Conservation (phyloP, 1,140 invertebrate genomes). For the Drosophila serrata region DNA sequence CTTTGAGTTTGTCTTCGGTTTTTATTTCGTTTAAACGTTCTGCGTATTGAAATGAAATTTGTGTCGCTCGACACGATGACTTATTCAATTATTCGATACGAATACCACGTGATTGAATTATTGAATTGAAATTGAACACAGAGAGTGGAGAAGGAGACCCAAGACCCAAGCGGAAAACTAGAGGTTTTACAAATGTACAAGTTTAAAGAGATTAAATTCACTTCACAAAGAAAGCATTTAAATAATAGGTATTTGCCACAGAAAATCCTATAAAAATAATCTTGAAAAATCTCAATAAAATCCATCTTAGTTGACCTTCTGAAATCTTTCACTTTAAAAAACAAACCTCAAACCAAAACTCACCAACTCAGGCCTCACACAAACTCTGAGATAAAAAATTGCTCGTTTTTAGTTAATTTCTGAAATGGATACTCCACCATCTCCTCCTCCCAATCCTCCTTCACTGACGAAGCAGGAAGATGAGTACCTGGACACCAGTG, state of each 20-base stretch:
- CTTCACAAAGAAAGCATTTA: neutral
- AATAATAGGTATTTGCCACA: neutral
- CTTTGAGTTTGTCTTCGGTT: slow-evolving; percentile 59
- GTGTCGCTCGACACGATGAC: slow-evolving; percentile 82
- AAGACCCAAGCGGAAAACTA: neutral
- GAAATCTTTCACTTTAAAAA: no score
- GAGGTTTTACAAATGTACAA: no score
- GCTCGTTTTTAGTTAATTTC: neutral
- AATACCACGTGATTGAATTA: slow-evolving; percentile 83
- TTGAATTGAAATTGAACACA: no score
- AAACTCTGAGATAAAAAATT: neutral
- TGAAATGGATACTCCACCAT: neutral
- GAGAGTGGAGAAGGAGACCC: no score
- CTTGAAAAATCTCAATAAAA: neutral
- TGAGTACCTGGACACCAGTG: slow-evolving; percentile 4
- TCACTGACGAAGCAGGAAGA: neutral
- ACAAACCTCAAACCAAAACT: neutral
- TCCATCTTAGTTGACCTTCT: neutral
- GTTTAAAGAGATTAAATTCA: no score
- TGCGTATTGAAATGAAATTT: slow-evolving; percentile 84
- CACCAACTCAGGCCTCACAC: neutral
- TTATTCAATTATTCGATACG: slow-evolving; percentile 81
- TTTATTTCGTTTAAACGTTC: slow-evolving; percentile 68
- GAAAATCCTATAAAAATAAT: neutral
- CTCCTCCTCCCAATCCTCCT: neutral